Evolutionary conservation across 2,888 invertebrate genomes (phyloP).

Genomic region (Aethes cnicana): DNA sequence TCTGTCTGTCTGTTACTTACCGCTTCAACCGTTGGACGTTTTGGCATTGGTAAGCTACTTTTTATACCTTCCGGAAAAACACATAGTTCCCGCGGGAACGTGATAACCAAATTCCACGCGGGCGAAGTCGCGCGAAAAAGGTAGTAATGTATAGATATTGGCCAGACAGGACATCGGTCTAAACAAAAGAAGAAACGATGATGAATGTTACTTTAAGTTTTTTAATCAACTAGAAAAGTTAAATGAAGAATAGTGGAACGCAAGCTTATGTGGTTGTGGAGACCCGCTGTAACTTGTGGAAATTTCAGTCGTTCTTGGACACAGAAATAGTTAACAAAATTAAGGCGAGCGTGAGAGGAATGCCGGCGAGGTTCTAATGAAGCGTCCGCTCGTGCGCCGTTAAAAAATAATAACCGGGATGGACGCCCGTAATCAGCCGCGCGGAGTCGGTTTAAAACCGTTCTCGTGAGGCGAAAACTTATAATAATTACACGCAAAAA

Average conservation of each 20-base stretch:
- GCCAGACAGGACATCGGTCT: too few relatives aligned
- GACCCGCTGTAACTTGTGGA: conserved; percentile 45
- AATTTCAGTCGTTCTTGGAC: conserved; percentile 56
- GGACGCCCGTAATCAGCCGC: conserved; percentile 34
- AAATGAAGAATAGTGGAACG: conserved; percentile 44
- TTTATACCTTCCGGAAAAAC: too few relatives aligned
- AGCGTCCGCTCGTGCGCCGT: conserved; percentile 40
- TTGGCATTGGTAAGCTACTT: too few relatives aligned
- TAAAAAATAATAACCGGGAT: conserved; percentile 43
- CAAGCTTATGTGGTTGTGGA: conserved; percentile 46
- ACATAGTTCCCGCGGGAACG: too few relatives aligned
- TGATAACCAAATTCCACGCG: too few relatives aligned
- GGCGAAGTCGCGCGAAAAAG: too few relatives aligned
- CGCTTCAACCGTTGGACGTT: too few relatives aligned
- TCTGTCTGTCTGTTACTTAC: too few relatives aligned
- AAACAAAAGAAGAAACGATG: too few relatives aligned
- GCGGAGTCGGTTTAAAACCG: conserved; percentile 30
- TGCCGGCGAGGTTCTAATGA: conserved; percentile 60
- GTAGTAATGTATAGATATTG: too few relatives aligned
- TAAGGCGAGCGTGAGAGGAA: conserved; percentile 59
- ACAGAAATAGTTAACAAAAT: conserved; percentile 73
- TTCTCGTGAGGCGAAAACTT: conserved; percentile 1
- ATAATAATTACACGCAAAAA: neutral
- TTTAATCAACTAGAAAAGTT: conserved; percentile 40
- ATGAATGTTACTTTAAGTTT: conserved; percentile 8